phyloP scores from a whole-genome alignment of 2,113 vertebrate genomes.

The Neomonachus schauinslandi region DNA sequence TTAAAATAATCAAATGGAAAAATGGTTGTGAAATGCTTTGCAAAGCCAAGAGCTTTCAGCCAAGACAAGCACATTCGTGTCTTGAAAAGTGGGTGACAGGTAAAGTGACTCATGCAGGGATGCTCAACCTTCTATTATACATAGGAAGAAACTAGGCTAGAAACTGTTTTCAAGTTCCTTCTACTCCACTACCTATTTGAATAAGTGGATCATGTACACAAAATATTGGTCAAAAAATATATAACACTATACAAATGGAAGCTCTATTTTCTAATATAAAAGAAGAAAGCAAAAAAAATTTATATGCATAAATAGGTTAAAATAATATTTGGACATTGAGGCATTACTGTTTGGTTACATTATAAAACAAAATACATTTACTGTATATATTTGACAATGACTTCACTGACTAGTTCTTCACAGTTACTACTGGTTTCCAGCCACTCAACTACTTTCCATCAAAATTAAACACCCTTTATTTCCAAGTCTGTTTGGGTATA shows the following conservation, averaged over 20 bases:
- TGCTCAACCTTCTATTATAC: not conserved
- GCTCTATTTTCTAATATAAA: constrained; percentile 32
- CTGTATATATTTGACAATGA: not conserved
- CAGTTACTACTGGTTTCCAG: not conserved
- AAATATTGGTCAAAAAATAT: not conserved
- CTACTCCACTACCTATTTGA: not conserved
- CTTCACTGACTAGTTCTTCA: not conserved
- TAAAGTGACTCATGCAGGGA: not conserved
- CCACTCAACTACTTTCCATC: not conserved
- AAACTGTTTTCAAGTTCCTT: not conserved
- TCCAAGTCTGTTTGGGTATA: not conserved
- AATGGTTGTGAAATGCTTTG: not conserved
- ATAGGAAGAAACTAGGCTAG: not conserved
- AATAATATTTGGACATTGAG: not conserved
- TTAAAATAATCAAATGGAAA: not conserved
- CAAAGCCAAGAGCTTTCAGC: constrained; percentile 15
- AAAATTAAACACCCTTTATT: not conserved
- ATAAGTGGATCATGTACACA: not conserved
- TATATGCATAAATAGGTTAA: not conserved
- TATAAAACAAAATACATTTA: not conserved
- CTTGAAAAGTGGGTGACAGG: not conserved
- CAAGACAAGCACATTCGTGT: not conserved
- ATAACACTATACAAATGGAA: not conserved
- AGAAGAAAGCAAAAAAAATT: not conserved
- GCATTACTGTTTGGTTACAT: not conserved